phyloP scores from a whole-genome alignment of 2,113 vertebrate genomes.

The Petromus typicus region DNA sequence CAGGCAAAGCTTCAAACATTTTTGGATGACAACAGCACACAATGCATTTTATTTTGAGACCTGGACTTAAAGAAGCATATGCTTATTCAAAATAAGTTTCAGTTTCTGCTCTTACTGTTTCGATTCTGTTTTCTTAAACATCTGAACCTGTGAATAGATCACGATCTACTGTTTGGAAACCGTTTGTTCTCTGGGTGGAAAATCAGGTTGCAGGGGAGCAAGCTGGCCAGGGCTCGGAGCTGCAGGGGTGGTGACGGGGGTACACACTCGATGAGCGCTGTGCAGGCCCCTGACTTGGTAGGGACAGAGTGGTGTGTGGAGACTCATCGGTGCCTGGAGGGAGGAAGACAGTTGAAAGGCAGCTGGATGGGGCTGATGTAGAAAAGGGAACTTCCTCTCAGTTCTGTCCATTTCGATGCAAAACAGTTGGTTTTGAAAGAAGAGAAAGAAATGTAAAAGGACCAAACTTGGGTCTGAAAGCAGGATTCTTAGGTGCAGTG shows the following conservation, averaged over 20 bases:
- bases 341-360: background rate
- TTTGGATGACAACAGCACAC: background rate
- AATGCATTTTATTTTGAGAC: background rate
- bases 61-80: background rate
- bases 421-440: background rate
- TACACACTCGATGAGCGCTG: background rate
- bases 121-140: background rate
- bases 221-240: background rate
- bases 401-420: background rate
- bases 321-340: background rate
- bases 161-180: background rate
- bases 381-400: background rate
- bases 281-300: background rate
- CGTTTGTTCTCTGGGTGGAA: background rate
- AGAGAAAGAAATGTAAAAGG: background rate
- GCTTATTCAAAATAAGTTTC: background rate
- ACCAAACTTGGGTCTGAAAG: conserved; percentile 42
- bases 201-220: background rate
- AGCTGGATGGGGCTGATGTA: background rate
- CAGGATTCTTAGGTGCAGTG: background rate
- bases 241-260: background rate
- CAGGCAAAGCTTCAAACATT: background rate
- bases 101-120: conserved; percentile 22
- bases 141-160: background rate
- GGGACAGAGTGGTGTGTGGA: background rate